phyloP scores from a whole-genome alignment of 2,113 vertebrate genomes.

The Tonatia bakeri region DNA sequence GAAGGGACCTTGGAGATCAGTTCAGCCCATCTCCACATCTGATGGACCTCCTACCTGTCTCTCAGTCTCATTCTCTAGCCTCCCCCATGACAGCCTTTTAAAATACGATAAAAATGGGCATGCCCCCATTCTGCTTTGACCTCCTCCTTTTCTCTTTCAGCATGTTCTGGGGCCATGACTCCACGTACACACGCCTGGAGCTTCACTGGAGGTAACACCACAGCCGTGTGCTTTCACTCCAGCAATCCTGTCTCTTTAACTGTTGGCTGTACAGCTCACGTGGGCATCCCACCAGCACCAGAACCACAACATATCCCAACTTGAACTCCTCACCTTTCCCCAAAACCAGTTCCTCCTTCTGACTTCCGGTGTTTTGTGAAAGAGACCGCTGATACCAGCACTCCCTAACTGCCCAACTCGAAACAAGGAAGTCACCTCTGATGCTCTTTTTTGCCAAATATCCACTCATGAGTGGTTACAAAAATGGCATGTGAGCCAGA shows the following conservation, averaged over 20 bases:
- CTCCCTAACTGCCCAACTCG: not conserved
- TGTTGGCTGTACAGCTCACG: not conserved
- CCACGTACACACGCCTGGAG: not conserved
- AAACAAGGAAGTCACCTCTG: not conserved
- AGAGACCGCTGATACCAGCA: not conserved
- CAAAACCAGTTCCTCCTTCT: not conserved
- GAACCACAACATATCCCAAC: not conserved
- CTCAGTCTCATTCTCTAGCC: not conserved
- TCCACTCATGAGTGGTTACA: not conserved
- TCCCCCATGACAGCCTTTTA: not conserved
- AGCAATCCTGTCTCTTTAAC: not conserved
- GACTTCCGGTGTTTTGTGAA: not conserved
- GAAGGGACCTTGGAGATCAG: not conserved
- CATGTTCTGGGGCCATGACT: not conserved
- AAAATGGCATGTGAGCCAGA: not conserved
- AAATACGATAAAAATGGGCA: not conserved
- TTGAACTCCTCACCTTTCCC: not conserved
- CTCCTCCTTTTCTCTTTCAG: not conserved
- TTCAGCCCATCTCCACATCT: no score
- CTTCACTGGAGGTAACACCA: not conserved
- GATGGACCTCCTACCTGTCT: not conserved
- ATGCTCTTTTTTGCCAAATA: not conserved
- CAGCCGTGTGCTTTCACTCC: not conserved
- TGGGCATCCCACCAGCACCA: not conserved
- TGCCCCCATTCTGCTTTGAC: not conserved